Base-by-base conservation (phyloP, 1,140 invertebrate species). In the Brachionus koreanus region DNA sequence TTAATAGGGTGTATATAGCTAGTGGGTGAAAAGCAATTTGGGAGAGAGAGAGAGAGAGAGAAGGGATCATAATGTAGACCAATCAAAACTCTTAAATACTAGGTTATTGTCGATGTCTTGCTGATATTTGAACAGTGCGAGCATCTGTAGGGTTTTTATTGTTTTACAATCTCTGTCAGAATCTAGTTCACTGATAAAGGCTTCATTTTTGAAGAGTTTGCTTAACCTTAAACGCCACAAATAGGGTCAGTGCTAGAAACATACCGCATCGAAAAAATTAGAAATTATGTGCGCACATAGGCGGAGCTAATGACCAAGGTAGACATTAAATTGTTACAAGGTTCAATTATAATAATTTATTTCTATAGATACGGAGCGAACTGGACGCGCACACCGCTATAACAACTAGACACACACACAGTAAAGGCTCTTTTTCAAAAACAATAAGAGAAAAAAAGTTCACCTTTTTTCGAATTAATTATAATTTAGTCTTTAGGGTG, bases 261-360 rank as follows among this genome's bases (percentile, higher is more conserved):
- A 49, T 57, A 19, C 49, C 16, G 49, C 49, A 57, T 57, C 9
- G 49, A 57, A n/a, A n/a, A 49, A 16, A 13, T 12, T 2, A 29
- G 3, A 19, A 57, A 57, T 57, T 57, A 57, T 57, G 49, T 19
- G 9, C 39, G 9, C 39, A 57, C 29, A 57, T 19, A 57, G 49
- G 49, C 49, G 49, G 49, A 57, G 49, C 7, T 9, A 19, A 0
- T 57, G 49, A 3, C 16, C 49, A 57, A 57, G 49, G 49, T 57
- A 23, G 19, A 57, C 49, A 57, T 57, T 57, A 9, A 19, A 57
- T 57, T 9, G 5, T 23, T 19, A 57, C 49, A 57, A 57, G 37
- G 33, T 5, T 39, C 65, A 39, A 69, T 69, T 69, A 69, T 69
- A 69, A 69, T 69, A 69, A 69, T 69, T 69, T 69, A 69, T 69